Conservation (phyloP, 2,113 vertebrate species). For the Pandion haliaetus region DNA sequence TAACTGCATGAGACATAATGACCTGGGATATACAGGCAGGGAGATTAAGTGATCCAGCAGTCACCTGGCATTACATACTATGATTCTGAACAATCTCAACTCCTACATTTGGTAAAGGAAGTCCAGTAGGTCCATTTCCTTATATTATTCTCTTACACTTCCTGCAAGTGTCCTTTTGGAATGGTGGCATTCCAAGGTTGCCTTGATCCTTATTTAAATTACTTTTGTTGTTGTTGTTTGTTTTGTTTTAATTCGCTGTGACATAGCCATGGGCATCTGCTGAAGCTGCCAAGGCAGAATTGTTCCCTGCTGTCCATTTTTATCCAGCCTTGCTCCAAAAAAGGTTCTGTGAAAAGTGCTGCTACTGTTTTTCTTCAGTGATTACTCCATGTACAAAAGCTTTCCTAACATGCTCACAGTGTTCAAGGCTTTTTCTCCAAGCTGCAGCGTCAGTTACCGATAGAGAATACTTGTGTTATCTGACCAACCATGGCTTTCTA, state of each 20-base stretch:
- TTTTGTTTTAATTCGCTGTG: not conserved
- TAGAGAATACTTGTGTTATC: not conserved
- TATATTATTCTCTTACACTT: not conserved
- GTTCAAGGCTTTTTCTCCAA: not conserved
- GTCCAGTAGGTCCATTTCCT: not conserved
- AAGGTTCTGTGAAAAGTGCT: not conserved
- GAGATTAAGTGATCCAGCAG: not conserved
- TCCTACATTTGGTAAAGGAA: not conserved
- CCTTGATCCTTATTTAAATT: not conserved
- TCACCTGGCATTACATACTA: not conserved
- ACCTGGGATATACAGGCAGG: not conserved
- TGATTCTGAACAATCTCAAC: not conserved
- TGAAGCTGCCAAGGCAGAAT: not conserved
- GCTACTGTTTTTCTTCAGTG: not conserved
- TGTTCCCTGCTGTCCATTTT: not conserved
- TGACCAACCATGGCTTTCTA: not conserved
- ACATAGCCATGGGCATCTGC: not conserved
- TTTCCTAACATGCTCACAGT: not conserved
- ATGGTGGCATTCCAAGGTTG: not conserved
- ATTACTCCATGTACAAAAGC: not conserved
- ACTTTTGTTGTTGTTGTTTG: not conserved
- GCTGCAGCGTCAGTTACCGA: not conserved
- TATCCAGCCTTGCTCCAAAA: not conserved
- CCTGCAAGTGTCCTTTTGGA: not conserved
- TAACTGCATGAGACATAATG: not conserved